Evolutionary conservation across 53 echinoderm and acorn worm genomes (phyloP).

Genomic region (Luidia sarsii): DNA sequence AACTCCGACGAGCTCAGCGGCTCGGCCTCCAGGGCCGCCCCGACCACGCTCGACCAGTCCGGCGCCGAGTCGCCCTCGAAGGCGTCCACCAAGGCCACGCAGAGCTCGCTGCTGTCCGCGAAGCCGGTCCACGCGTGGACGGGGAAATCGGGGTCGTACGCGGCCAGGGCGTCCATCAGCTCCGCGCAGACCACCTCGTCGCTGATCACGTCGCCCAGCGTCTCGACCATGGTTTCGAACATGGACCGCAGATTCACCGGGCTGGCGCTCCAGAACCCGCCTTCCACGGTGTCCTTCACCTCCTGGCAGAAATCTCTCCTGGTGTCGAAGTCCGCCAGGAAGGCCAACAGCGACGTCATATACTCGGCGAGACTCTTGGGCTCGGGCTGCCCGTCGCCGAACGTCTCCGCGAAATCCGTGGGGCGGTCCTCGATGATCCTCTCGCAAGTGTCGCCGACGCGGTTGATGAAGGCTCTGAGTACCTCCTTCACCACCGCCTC

Average conservation of each 20-base stretch:
- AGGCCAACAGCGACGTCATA: neutral
- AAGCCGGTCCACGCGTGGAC: slow-evolving; percentile 20
- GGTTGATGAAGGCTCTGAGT: neutral
- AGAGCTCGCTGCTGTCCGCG: neutral
- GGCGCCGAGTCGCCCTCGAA: neutral
- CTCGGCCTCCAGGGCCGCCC: neutral
- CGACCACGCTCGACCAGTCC: slow-evolving; percentile 1
- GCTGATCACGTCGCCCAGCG: neutral
- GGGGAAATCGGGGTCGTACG: neutral
- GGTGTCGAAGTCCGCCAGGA: neutral
- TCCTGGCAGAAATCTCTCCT: neutral
- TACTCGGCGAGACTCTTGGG: neutral
- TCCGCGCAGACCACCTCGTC: slow-evolving; percentile 27
- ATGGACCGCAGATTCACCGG: neutral
- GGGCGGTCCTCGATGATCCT: neutral
- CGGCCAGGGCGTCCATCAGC: neutral
- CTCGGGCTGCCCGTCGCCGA: neutral
- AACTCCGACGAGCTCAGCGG: neutral
- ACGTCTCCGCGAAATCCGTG: neutral
- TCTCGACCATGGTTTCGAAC: neutral
- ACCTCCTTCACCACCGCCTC: neutral
- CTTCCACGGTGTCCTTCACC: neutral
- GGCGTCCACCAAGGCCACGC: slow-evolving; percentile 9
- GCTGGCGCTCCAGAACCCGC: neutral
- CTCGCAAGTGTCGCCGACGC: neutral